Evolutionary conservation across 1,140 invertebrate species (phyloP).

Genomic region (Trichonephila clavipes): DNA sequence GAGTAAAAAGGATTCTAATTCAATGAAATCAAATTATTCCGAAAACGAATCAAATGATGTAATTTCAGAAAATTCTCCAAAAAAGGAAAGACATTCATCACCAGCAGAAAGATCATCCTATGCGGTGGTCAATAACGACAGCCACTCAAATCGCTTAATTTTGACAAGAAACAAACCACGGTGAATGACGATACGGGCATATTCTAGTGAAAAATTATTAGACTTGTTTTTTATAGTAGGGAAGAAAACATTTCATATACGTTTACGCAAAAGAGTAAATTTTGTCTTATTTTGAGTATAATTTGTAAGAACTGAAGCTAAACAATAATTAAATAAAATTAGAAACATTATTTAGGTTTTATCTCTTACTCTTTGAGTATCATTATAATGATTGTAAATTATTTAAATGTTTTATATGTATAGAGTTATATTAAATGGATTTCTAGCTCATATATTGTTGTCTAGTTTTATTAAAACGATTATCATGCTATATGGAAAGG

Average conservation of each 20-base stretch:
- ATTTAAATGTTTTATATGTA: conserved; percentile 42
- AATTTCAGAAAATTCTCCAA: background rate
- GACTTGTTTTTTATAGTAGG: background rate
- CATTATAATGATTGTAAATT: conserved; percentile 3
- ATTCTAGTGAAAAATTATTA: background rate
- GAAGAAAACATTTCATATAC: background rate
- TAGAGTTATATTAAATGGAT: conserved; percentile 31
- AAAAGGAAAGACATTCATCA: conserved; percentile 13
- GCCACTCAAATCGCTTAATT: conserved; percentile 53
- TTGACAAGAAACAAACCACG: conserved; percentile 50
- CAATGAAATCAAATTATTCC: background rate
- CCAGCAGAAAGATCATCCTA: background rate
- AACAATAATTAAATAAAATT: background rate
- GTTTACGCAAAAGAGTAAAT: background rate
- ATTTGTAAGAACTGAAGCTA: background rate
- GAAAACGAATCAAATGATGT: background rate
- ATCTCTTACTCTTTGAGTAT: background rate
- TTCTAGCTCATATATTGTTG: background rate
- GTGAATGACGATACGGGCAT: background rate
- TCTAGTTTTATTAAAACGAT: background rate
- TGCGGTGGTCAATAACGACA: conserved; percentile 69
- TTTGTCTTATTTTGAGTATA: background rate
- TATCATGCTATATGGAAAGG: no score
- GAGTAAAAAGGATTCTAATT: background rate
- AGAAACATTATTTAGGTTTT: conserved; percentile 3